Evolutionary conservation across 2,113 vertebrate species (phyloP).

Genomic region (Acrocephalus kingi): DNA sequence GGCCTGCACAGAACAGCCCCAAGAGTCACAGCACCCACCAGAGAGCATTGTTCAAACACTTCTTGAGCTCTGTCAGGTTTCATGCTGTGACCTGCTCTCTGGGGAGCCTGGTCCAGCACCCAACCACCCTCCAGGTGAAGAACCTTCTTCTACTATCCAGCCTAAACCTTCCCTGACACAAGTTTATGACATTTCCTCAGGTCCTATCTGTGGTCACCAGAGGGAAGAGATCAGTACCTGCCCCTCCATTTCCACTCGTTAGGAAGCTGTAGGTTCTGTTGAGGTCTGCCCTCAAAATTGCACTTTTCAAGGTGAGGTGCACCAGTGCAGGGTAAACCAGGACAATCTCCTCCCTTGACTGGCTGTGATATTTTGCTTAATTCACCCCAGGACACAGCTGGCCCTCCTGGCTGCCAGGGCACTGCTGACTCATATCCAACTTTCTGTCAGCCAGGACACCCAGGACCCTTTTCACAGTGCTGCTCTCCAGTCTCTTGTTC

Average conservation of each 20-base stretch:
- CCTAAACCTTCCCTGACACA: not conserved
- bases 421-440: not conserved
- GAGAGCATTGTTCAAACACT: too few species aligned
- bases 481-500: not conserved
- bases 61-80: not conserved
- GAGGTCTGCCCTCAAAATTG: not conserved
- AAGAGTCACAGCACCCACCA: not conserved
- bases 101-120: not conserved
- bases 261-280: not conserved
- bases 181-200: not conserved
- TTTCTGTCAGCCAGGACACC: not conserved
- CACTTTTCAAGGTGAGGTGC: not conserved
- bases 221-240: not conserved
- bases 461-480: not conserved
- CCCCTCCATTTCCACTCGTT: rapidly evolving
- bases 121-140: not conserved
- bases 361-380: not conserved
- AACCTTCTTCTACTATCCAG: not conserved
- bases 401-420: not conserved
- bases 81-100: too few species aligned
- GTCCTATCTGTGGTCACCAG: not conserved
- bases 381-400: not conserved
- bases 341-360: not conserved
- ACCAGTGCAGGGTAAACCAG: not conserved
- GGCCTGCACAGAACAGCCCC: not conserved